phyloP scores from a whole-genome alignment of 2,797 vertebrate species.

The Danio choprae region DNA sequence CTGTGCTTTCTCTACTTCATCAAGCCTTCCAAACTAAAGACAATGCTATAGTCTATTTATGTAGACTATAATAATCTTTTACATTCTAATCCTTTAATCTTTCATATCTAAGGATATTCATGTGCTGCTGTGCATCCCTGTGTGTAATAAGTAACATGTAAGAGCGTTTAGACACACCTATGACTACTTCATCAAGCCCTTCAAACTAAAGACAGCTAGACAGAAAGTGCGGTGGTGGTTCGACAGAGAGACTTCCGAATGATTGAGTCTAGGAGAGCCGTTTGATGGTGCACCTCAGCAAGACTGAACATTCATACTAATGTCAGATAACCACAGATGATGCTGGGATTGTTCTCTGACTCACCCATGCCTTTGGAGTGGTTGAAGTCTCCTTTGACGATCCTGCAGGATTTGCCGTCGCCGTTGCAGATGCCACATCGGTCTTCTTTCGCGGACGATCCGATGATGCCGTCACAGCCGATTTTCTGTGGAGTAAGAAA shows the following conservation, averaged over 20 bases:
- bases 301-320: slow-evolving; percentile 10
- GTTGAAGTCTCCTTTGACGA: slow-evolving; percentile 95
- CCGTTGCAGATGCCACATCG: slow-evolving; percentile 92
- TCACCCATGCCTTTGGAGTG: slow-evolving; percentile 93
- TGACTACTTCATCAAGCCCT: no score
- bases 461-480: slow-evolving; percentile 93
- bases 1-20: no score
- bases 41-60: no score
- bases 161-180: no score
- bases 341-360: slow-evolving; percentile 58
- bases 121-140: no score
- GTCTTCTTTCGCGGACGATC: slow-evolving; percentile 92
- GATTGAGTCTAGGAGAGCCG: not conserved
- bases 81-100: no score
- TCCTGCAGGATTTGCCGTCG: slow-evolving; percentile 91
- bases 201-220: slow-evolving; percentile 12
- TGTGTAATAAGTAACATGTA: no score
- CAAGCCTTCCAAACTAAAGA: no score
- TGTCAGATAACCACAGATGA: not conserved
- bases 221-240: not conserved
- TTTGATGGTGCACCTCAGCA: slow-evolving; percentile 4
- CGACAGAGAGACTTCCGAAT: not conserved
- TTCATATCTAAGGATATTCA: no score
- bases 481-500: slow-evolving; percentile 82
- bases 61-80: no score